Conservation (phyloP, 2,888 invertebrate genomes). For the Eugnorisma glareosa region DNA sequence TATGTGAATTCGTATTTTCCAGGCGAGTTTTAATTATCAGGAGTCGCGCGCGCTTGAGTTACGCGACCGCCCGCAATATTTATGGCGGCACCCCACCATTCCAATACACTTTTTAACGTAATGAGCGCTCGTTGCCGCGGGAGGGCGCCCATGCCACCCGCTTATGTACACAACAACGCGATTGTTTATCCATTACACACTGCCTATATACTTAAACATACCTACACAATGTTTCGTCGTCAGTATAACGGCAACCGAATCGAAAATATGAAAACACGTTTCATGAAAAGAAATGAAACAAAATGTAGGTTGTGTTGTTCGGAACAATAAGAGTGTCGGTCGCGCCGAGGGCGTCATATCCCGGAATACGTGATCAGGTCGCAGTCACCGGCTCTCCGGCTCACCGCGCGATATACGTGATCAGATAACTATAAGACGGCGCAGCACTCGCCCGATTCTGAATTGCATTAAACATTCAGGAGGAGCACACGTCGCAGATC, state of each 20-base stretch:
- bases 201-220: constrained; percentile 58
- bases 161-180: constrained; percentile 66
- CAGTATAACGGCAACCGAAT: constrained; percentile 44
- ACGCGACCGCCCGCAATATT: constrained; percentile 91
- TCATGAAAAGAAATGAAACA: constrained; percentile 63
- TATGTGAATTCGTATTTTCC: constrained; percentile 89
- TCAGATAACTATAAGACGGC: constrained; percentile 72
- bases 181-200: constrained; percentile 69
- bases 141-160: constrained; percentile 79
- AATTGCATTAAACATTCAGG: constrained; percentile 88
- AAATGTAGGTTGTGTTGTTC: constrained; percentile 69
- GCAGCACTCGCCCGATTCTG: constrained; percentile 78
- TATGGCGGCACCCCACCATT: constrained; percentile 87
- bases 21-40: constrained; percentile 91
- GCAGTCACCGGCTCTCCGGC: constrained; percentile 73
- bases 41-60: constrained; percentile 89
- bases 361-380: constrained; percentile 85
- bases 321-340: constrained; percentile 79
- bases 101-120: constrained; percentile 91
- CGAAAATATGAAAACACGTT: constrained; percentile 61
- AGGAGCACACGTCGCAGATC: constrained; percentile 80
- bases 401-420: constrained; percentile 75
- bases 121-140: constrained; percentile 84
- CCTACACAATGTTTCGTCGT: constrained; percentile 38
- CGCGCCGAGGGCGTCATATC: constrained; percentile 82